A percentile compares a stretch with the other conserved stretches of the same genome.
Conservation (phyloP, 2,797 vertebrate genomes). For the Cygnus olor region DNA sequence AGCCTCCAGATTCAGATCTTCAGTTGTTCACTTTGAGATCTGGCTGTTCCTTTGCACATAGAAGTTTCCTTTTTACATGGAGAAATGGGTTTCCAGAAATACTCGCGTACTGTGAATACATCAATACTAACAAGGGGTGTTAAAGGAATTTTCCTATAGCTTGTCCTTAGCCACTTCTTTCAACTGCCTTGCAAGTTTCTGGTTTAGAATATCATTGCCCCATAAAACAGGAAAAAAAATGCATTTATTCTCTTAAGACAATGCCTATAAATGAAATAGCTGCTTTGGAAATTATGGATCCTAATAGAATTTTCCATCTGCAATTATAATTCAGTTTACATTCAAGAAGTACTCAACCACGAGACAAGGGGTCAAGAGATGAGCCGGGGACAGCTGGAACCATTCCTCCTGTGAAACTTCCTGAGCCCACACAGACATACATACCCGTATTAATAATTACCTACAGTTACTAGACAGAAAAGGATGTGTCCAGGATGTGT, state of each 20-base stretch:
- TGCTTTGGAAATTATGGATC: not conserved
- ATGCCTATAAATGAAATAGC: not conserved
- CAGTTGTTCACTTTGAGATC: not conserved
- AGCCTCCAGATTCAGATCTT: not conserved
- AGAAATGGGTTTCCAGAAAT: not conserved
- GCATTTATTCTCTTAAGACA: not conserved
- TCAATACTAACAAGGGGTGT: no score
- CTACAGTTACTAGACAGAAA: not conserved
- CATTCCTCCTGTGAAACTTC: not conserved
- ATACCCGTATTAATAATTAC: no score
- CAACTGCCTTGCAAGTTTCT: not conserved
- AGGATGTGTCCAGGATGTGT: not conserved
- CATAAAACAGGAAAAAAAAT: not conserved
- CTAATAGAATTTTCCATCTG: not conserved
- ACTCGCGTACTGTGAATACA: no score
- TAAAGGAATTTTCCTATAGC: not conserved
- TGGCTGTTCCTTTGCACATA: no score
- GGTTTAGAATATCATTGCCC: not conserved
- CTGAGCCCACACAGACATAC: not conserved
- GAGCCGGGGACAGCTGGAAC: not conserved
- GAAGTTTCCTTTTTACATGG: not conserved
- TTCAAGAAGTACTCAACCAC: accelerated
- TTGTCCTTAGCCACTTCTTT: not conserved
- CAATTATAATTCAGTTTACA: no score
- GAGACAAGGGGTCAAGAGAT: not conserved